Base-by-base conservation (phyloP, 2,888 invertebrate species). In the Napeogenes sylphis region DNA sequence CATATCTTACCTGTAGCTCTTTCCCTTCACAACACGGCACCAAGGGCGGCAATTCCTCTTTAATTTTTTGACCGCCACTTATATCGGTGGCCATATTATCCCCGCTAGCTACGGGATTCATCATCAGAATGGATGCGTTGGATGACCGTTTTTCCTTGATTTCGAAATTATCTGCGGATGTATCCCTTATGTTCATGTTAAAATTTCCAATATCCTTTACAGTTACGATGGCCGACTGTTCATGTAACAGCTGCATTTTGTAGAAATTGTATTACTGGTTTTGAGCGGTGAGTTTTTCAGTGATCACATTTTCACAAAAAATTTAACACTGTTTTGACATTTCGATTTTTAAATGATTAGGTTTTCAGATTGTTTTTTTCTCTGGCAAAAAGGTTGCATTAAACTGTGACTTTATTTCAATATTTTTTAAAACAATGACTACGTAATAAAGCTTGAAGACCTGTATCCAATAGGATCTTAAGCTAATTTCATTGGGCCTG, bases 71-170 rank as follows among this genome's bases (percentile, higher is more conserved):
- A 2, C 80, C 71, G 2, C 84, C 84, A 66, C 78, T 83, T n/a
- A 85, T 71, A 2, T 79, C 82, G 1, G 79, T 82, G 10, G 85
- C 71, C 65, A 90, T 80, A 58, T 89, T 90, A 71, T 90, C 90
- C 3, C 90, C 90, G 62, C 90, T 90, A 0, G 89, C 89, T 45
- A 90, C 90, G 0, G 88, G 88, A 61, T 89, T 87, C 88, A 89
- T 88, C 55, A 80, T 65, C 63, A 81, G 70, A 56, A 88, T 68
- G 2, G 87, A 86, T 2, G 77, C 79, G 59, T 82, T 76, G 0
- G 90, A 90, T 3, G 87, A 86, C 64, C 73, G 74, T 66, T 83
- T 86, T 69, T 87, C 87, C 63, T 87, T 89, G 56, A 85, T 79
- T 59, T 85, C 86, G 61, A 83, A 73, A 63, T 77, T 81, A 56